Evolutionary conservation across 2,797 vertebrate species (phyloP), one percentile per base, ranked within the genome.

Genomic region (Crocodylus rhombifer): DNA sequence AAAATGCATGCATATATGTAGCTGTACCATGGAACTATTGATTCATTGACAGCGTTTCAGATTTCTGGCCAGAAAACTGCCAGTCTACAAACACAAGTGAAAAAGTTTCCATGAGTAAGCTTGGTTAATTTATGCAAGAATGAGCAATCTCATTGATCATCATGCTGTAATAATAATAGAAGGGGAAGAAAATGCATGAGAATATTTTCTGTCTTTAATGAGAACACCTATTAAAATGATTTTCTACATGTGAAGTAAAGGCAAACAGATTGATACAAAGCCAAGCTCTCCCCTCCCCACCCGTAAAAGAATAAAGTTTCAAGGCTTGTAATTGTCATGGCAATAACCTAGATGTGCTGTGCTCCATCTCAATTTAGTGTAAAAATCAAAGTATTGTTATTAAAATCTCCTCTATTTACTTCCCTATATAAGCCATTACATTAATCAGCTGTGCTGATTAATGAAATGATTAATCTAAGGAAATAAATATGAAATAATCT

Each of bases 381-480:
- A 78, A 83, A 86, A 92, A 82, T 61, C 14, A 10, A 86, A 79
- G 20, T 65, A 62, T 12, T 26, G 18, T 36, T 67, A 78, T 84
- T 82, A 65, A 25, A 30, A 21, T 1, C 20, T 64, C n/a, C 90
- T 23, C 20, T 61, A 82, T 82, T 87, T 95, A 65, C 93, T 94
- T 89, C 42, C 13, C 36, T 61, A 86, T 61, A 90, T 62, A 96
- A 94, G 80, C 14, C 8, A 64, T 88, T 92, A 83, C 77, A 80
- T 87, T 92, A 85, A 82, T 93, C 64, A 75, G 33, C 58, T 81
- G 58, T n/a, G 16, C 55, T 92, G 92, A 80, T 94, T 88, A 93
- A 91, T 92, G 60, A 92, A 93, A 91, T 63, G 60, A 13, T 82
- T 92, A 88, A 91, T 91, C 73, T 90, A 79, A 87, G 23, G 76